These are phyloP conservation scores for Dasypus novemcinctus DNA, from an alignment of 2,113 vertebrate species.

Conservation along the genomic window DNA sequence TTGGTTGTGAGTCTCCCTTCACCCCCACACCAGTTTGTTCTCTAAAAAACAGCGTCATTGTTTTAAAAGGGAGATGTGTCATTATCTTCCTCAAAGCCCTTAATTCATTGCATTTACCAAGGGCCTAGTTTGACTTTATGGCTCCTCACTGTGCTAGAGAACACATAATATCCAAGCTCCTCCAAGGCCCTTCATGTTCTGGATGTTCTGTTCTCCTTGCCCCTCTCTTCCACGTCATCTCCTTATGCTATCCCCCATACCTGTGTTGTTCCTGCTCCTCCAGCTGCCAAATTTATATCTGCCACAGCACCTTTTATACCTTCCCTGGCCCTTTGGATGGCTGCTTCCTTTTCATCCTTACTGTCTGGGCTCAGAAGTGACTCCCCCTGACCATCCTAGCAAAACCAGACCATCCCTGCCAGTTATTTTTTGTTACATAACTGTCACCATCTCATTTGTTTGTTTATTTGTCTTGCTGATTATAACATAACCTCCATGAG, in stretches of 20 bases:
- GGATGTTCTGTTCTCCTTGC: not conserved
- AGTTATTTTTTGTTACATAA: not conserved
- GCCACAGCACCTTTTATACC: not conserved
- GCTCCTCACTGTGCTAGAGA: not conserved
- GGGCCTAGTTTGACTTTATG: not conserved
- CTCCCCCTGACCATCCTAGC: not conserved
- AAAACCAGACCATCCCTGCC: not conserved
- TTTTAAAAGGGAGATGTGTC: not conserved
- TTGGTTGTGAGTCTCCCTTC: not conserved
- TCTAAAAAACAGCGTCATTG: not conserved
- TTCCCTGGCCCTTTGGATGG: not conserved
- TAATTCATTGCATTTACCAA: not conserved
- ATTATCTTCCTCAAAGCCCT: not conserved
- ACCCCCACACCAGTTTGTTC: not conserved
- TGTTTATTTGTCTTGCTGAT: not conserved
- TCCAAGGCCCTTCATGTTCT: not conserved
- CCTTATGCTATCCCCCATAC: not conserved
- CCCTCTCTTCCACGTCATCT: not conserved
- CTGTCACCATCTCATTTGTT: not conserved
- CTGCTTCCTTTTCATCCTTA: not conserved
- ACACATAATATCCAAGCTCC: not conserved
- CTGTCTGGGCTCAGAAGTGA: not conserved
- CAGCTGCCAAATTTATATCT: not conserved
- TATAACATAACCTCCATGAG: not conserved
- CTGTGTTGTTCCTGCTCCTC: not conserved